phyloP scores from a whole-genome alignment of 1,140 invertebrate species.

The Drosophila kurseongensis region DNA sequence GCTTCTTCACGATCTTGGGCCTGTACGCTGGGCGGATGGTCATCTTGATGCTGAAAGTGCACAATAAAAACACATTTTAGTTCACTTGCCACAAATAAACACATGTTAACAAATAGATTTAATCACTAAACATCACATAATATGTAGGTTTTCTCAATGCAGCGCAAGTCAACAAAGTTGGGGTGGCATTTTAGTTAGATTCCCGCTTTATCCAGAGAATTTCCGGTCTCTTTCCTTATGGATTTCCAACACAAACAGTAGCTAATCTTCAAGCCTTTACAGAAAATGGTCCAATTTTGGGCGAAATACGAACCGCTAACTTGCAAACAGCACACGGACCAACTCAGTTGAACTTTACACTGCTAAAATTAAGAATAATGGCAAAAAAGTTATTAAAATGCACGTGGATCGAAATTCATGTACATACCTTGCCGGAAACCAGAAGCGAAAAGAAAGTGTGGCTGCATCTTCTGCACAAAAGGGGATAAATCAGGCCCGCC shows the following conservation, averaged over 20 bases:
- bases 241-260: neutral
- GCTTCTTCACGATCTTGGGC: constrained; percentile 96
- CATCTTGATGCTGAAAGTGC: constrained; percentile 87
- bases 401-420: constrained; percentile 16
- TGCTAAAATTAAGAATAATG: neutral
- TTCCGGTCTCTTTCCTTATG: neutral
- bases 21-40: constrained; percentile 94
- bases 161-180: neutral
- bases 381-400: constrained; percentile 13
- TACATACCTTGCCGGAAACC: constrained; percentile 38
- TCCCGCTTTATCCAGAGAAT: neutral
- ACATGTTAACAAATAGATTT: neutral
- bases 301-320: neutral
- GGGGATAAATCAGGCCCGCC: neutral
- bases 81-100: neutral
- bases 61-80: constrained; percentile 20
- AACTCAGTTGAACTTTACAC: neutral
- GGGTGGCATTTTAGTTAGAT: neutral
- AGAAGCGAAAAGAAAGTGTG: constrained; percentile 30
- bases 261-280: neutral
- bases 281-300: no score
- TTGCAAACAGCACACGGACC: neutral
- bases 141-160: neutral
- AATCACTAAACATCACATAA: neutral
- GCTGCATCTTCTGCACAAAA: neutral